phyloP scores from a whole-genome alignment of 2,888 invertebrate species.

The Diachrysia chrysitis region DNA sequence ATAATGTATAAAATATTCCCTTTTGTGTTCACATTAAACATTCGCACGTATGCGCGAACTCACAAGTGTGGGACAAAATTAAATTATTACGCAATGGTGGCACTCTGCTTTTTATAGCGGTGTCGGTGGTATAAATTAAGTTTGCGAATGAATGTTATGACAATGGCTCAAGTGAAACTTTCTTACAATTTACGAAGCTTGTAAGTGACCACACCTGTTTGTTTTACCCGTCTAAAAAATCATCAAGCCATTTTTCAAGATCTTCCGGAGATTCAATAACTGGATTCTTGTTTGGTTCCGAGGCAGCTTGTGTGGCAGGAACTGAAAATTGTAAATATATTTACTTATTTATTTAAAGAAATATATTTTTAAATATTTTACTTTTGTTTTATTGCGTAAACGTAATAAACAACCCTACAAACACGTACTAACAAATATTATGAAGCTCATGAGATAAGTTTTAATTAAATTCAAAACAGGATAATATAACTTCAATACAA shows the following conservation, averaged over 20 bases:
- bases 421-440: not conserved
- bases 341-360: not conserved
- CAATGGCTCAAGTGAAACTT: not conserved
- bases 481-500: too few species aligned
- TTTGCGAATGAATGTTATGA: not conserved
- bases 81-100: not conserved
- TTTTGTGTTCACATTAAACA: too few species aligned
- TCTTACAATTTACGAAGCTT: not conserved
- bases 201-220: not conserved
- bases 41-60: not conserved
- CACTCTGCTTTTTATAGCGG: not conserved
- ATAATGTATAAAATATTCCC: too few species aligned
- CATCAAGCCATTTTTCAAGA: constrained; percentile 87
- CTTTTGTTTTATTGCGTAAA: not conserved
- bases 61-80: not conserved
- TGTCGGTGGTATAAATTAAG: not conserved
- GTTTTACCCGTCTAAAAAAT: constrained; percentile 79
- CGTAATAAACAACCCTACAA: not conserved
- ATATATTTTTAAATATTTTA: not conserved
- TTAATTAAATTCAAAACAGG: too few species aligned
- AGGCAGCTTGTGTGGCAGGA: constrained; percentile 40
- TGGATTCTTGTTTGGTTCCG: constrained; percentile 62
- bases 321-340: constrained; percentile 44
- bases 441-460: not conserved
- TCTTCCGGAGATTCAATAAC: constrained; percentile 84